Conservation (phyloP, 2,113 vertebrate genomes). For the Oncorhynchus masou region DNA sequence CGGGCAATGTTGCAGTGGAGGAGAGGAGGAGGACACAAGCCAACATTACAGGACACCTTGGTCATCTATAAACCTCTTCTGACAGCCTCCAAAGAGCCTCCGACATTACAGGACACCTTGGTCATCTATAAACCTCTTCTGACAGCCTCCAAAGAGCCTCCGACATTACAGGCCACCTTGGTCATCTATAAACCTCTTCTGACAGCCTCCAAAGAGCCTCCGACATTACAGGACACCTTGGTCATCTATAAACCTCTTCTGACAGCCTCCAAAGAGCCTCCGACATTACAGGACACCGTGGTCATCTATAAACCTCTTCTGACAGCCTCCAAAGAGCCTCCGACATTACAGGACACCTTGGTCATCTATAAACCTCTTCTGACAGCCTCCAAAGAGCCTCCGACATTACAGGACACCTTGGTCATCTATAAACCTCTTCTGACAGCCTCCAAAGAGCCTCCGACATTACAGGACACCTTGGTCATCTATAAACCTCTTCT, state of each 20-base stretch:
- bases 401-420: conserved; percentile 24
- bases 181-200: conserved; percentile 59
- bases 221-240: conserved; percentile 24
- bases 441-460: conserved; percentile 4
- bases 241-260: conserved; percentile 59
- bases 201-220: conserved; percentile 4
- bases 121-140: conserved; percentile 59
- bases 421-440: conserved; percentile 59
- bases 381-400: conserved; percentile 4
- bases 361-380: conserved; percentile 59
- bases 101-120: conserved; percentile 26
- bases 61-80: conserved; percentile 59
- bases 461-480: conserved; percentile 24
- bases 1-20: conserved; percentile 16
- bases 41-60: conserved; percentile 50
- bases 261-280: conserved; percentile 4
- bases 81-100: conserved; percentile 2
- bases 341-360: conserved; percentile 24
- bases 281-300: conserved; percentile 24
- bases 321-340: conserved; percentile 4
- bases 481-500: conserved; percentile 59
- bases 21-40: conserved; percentile 44
- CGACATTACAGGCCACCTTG: conserved; percentile 24
- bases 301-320: conserved; percentile 59
- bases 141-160: conserved; percentile 4